Evolutionary conservation across 2,888 invertebrate species (phyloP), one percentile per base, ranked within the genome.

Genomic region (Eumerus sabulonum): DNA sequence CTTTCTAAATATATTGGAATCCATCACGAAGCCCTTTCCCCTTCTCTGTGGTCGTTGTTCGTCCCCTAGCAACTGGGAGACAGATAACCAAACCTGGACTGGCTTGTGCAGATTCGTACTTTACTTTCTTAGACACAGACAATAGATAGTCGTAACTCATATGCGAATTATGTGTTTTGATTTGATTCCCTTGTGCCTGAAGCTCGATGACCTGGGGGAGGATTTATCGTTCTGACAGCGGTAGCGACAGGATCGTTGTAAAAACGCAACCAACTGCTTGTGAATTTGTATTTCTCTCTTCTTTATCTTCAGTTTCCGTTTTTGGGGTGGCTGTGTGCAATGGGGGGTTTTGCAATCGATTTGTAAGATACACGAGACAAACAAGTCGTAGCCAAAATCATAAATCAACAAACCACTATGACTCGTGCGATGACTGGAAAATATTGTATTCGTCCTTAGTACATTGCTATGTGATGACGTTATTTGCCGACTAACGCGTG

Each of bases 181-280:
- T 76, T 72, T 76, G 51, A 62, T 57, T 36, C 72, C 67, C 19
- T 45, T 19, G 60, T 42, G 50, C 27, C 50, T 57, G 11, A 40
- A 63, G 66, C 27, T 4, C 45, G 67, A 57, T 77, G 76, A 77
- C 76, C 72, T 57, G 56, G 57, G 56, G 57, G 57, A 62, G 62
- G 76, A 72, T 77, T 77, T 77, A 77, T 77, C 19, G 35, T 50
- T 3, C 40, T 27, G 27, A 27, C 7, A 7, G 27, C 27, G 7
- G 27, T 27, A 27, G n/a, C n/a, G n/a, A n/a, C n/a, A n/a, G n/a
- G n/a, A n/a, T n/a, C n/a, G n/a, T n/a, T n/a, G n/a, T n/a, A n/a
- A n/a, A n/a, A n/a, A 27, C 27, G 27, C 27, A 27, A 27, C 27
- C 27, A 27, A 27, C 7, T 27, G 2, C 3, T 27, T 7, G 27